Base-by-base conservation (phyloP, 2,113 vertebrate species). In the Campylorhamphus procurvoides region DNA sequence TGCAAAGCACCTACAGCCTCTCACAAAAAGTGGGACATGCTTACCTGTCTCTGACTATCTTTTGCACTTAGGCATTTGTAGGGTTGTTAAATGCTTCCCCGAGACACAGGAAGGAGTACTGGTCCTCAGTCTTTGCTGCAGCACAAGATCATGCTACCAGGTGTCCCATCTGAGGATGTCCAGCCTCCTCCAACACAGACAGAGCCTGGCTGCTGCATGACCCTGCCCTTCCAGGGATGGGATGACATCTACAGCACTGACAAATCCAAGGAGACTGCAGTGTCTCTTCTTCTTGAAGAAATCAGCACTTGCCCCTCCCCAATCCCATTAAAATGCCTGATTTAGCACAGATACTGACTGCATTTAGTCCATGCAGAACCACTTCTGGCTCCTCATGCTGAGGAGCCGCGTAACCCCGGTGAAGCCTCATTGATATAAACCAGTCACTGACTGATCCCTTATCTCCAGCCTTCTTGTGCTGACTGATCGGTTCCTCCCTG, bases 361-460 rank as follows among this genome's bases (percentile, higher is more conserved):
- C 59, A 9, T 81, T 92, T 93, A 89, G 47, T 3, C 56, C 86
- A 3, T 37, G 79, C 47, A 90, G 84, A 94, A 77, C 64, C 80
- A 87, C 52, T 94, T 55, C 59, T 94, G 94, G 86, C 76, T 95
- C 56, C 56, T 87, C 40, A 18, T 42, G 27, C 84, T 67, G 63
- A 74, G 86, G 25, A 92, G 68, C 79, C 81, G 86, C 0, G 2
- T 92, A 90, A 94, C 63, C 59, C 72, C 3, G 1, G 87, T 71
- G 90, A 90, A 95, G 86, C 47, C 73, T 69, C 3, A 0, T 69
- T 90, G 95, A 96, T 90, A 87, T 42, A 92, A 96, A 84, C 73
- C 95, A 97, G 86, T 55, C 94, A 84, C 84, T 86, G 83, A 37
- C 83, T 63, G 89, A 89, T 93, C 31, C 47, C 89, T 96, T 95